Base-by-base conservation (phyloP, 2,888 invertebrate species). In the Microctonus hyperodae region DNA sequence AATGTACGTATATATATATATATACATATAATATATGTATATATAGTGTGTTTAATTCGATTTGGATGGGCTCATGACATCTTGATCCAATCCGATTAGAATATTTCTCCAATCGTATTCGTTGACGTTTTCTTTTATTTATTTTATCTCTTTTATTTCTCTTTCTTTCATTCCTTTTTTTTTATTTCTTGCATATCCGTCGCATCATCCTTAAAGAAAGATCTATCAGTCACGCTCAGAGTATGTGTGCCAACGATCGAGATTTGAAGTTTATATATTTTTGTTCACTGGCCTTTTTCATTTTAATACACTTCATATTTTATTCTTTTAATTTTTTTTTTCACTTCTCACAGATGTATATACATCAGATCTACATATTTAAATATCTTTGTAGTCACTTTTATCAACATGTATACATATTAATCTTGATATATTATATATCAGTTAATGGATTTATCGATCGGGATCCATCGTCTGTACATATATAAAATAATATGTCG, bases 401-500 rank as follows among this genome's bases (percentile, higher is more conserved):
- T 60, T 35, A 67, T 64, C 44, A 56, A 61, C 64, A 64, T 48
- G 61, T 65, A 40, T 44, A 44, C 44, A 44, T 35, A 40, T 40
- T 63, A 40, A 53, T 53, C 65, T 55, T 61, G 67, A 68, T 56
- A 64, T 70, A 56, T 69, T 70, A 73, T 74, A 70, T 64, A 64
- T 69, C 68, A 65, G 68, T 75, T 79, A 79, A 79, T 79, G 78
- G 79, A 78, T 77, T 79, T 76, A 77, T 80, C 77, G 70, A n/a
- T 68, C 71, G 70, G 68, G 68, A 73, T 69, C 63, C 70, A 64
- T 53, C 65, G 69, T 20, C 20, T 7, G 44, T 44, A 44, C 20
- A n/a, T 44, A 40, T 65, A 60, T 69, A 61, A 65, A 70, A 40
- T 69, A 70, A 59, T 31, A 68, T 70, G 31, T 44, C 72, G 56